Base-by-base conservation (phyloP, 2,797 vertebrate species). In the Poeciliopsis gracilis region DNA sequence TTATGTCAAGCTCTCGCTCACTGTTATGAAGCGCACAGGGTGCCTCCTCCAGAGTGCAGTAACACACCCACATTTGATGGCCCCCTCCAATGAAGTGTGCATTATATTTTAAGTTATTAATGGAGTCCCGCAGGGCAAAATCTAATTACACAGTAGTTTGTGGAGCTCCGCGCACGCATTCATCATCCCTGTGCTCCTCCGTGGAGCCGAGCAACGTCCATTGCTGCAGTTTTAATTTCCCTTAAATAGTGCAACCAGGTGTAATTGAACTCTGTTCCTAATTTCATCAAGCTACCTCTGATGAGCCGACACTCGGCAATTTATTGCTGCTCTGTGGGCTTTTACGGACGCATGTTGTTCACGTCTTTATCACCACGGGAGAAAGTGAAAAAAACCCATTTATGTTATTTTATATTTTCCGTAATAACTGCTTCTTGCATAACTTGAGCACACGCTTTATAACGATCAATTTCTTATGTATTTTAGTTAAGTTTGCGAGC, bases 51-150 rank as follows among this genome's bases (percentile, higher is more conserved):
- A 8, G 92, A 89, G 94, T 16, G 46, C 4, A 79, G 78, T 93
- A 93, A 91, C 88, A 82, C 88, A 79, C 86, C 90, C 86, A 84
- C 90, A 87, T 89, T 77, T 75, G 81, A 90, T 75, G 87, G 76
- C 79, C 89, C 89, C 92, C 92, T 90, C 90, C 93, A 93, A 94
- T 94, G 93, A 94, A 94, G 89, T 93, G 94, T 90, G 91, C 91
- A 91, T 90, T 94, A 92, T 94, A 94, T 94, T 94, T 94, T 89
- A 90, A 89, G 93, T 92, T 93, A 92, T 93, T 92, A 94, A 94
- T 91, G 91, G 90, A 92, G 91, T 94, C 92, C 91, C 91, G 71
- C 85, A 89, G 90, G 92, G 87, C 84, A 79, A 91, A 93, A 93
- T 92, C 90, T 94, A 94, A 94, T 94, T 93, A 94, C 89, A 75